Base-by-base conservation (phyloP, 2,888 invertebrate genomes). In the Serripes groenlandicus region DNA sequence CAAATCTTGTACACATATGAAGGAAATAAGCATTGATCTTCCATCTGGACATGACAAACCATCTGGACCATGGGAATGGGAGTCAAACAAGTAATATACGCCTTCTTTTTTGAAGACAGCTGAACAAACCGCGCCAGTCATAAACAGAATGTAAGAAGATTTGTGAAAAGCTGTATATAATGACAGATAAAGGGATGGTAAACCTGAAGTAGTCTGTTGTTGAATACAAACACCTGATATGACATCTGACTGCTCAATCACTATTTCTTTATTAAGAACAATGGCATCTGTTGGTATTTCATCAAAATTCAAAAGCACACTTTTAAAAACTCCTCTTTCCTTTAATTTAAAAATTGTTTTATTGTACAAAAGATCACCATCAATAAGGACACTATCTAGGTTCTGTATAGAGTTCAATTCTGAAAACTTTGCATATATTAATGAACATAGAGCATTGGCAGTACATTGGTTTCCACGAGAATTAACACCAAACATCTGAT, bases 41-140 rank as follows among this genome's bases (percentile, higher is more conserved):
- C 79, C 69, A 49, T 69, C 70, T 32, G 42, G 52, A 4, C 9
- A 0, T 32, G 56, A 56, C 35, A 79, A 75, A 32, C 79, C 79
- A 64, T 75, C 64, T 35, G 5, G 3, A 11, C 74, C 74, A 79
- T 79, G 79, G 7, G 79, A 69, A 70, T 79, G 79, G 18, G 79
- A 79, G 42, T 80, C 75, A 80, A 80, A 80, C 18, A 80, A 80
- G n/a, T 56, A 75, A 60, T 62, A 70, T 18, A 64, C 28, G 28
- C 71, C 56, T 54, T 80, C 54, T 30, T 62, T 54, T 30, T 34
- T 34, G 28, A 66, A 70, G 26, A 80, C 66, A 23, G 75, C 75
- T 64, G 80, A 80, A 64, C 80, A 80, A 35, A 80, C 30, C 30
- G 75, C 7, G 1, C 80, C 75, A 64, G 74, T 80, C 75, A 80